A percentile compares a stretch with the other conserved stretches of the same genome.
Conservation (phyloP, 2,888 invertebrate species). For the Odontocerum albicorne region DNA sequence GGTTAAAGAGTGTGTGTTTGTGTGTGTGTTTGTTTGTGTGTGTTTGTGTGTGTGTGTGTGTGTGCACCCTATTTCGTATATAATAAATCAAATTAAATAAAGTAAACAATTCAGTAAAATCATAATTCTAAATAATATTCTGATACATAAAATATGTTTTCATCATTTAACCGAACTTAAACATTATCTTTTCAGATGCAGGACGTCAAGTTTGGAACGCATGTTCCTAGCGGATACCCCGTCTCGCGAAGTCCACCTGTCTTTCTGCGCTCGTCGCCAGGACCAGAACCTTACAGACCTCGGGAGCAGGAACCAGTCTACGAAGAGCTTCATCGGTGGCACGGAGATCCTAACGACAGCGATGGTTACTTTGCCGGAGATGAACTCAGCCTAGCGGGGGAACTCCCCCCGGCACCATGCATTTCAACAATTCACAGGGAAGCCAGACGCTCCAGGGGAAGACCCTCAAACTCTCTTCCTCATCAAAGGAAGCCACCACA, state of each 20-base stretch:
- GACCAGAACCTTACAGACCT: slow-evolving; percentile 65
- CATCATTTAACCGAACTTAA: no score
- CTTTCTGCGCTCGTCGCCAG: slow-evolving; percentile 70
- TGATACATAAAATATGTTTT: no score
- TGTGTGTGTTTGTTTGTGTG: no score
- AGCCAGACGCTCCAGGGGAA: slow-evolving; percentile 52
- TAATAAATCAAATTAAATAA: no score
- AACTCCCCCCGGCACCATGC: slow-evolving; percentile 41
- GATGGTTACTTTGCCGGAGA: slow-evolving; percentile 88
- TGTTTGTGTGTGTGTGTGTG: no score
- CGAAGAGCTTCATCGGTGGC: slow-evolving; percentile 72
- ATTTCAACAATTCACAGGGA: slow-evolving; percentile 42
- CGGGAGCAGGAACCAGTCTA: slow-evolving; percentile 75
- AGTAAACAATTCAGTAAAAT: no score
- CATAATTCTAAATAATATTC: no score
- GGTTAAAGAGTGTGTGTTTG: no score
- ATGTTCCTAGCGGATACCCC: slow-evolving; percentile 63
- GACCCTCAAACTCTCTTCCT: slow-evolving; percentile 54
- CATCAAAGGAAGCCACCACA: slow-evolving; percentile 62
- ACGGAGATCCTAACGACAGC: slow-evolving; percentile 60
- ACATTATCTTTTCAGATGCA: no score
- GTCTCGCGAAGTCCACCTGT: slow-evolving; percentile 66
- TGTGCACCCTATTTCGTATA: no score
- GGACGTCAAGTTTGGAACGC: slow-evolving; percentile 64
- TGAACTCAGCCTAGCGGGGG: slow-evolving; percentile 66